Conservation (phyloP, 2,797 vertebrate genomes). For the Orestias chungarensis region DNA sequence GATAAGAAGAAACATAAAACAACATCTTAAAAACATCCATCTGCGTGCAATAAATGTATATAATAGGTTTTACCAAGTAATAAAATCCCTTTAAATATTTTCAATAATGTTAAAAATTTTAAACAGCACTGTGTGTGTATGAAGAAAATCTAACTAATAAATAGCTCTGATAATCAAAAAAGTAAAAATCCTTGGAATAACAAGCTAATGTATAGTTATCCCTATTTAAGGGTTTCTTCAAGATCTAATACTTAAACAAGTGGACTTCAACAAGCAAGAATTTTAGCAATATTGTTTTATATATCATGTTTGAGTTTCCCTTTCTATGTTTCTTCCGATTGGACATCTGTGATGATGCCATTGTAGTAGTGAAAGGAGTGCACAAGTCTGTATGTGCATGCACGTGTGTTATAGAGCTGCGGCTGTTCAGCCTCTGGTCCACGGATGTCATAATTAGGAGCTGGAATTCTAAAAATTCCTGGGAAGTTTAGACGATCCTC, state of each 20-base stretch:
- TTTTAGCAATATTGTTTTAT: background rate
- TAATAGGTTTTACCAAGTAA: too few relatives aligned
- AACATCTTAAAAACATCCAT: too few relatives aligned
- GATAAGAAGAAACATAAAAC: too few relatives aligned
- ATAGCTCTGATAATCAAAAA: background rate
- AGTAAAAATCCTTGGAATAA: background rate
- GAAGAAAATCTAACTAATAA: background rate
- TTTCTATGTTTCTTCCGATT: conserved; percentile 26
- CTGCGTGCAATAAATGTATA: too few relatives aligned
- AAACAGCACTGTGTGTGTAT: too few relatives aligned
- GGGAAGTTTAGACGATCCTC: conserved; percentile 66
- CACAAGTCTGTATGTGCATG: conserved; percentile 24
- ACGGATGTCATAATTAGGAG: conserved; percentile 78
- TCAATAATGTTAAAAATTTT: too few relatives aligned
- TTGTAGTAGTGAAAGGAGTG: conserved; percentile 34
- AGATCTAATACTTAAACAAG: background rate
- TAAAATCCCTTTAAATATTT: too few relatives aligned
- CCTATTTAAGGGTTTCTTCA: background rate
- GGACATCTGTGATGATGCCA: conserved; percentile 38
- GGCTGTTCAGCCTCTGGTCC: conserved; percentile 53
- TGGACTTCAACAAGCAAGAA: background rate
- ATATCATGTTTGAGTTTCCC: conserved; percentile 11
- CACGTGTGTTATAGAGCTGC: conserved; percentile 28
- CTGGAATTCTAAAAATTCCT: conserved; percentile 78
- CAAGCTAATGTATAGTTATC: too few relatives aligned